These are phyloP conservation scores for Euproctis similis DNA, from an alignment of 2,888 invertebrate genomes.

Conservation along the genomic window DNA sequence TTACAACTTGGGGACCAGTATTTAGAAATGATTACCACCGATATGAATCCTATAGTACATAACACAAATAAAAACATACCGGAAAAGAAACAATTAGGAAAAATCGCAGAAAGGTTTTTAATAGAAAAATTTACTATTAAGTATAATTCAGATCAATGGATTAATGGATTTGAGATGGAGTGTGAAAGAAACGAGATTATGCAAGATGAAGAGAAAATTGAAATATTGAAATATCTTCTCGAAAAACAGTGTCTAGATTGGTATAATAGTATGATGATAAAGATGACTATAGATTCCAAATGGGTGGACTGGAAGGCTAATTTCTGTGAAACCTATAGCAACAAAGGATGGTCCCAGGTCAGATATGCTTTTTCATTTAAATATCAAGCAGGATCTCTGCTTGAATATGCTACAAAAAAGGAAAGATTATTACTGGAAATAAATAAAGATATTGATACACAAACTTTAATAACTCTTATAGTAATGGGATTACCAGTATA, in stretches of 20 bases:
- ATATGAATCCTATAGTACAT: background rate
- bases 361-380: background rate
- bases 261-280: background rate
- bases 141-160: background rate
- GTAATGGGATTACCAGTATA: background rate
- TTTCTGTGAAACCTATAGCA: too few relatives aligned
- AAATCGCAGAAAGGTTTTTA: background rate
- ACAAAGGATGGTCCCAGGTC: too few relatives aligned
- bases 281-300: background rate
- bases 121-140: background rate
- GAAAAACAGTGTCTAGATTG: background rate
- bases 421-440: constrained; percentile 5
- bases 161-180: background rate
- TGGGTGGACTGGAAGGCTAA: background rate
- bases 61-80: background rate
- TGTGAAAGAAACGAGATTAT: too few relatives aligned
- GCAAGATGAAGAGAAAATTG: too few relatives aligned
- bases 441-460: constrained; percentile 9
- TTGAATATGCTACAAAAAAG: too few relatives aligned
- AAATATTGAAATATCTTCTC: background rate
- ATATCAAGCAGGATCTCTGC: background rate
- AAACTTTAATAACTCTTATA: constrained; percentile 2
- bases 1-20: constrained; percentile 1
- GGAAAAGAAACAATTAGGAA: background rate
- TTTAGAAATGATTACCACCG: constrained; percentile 1